phyloP scores from a whole-genome alignment of 1,140 invertebrate species.

The Apis cerana region DNA sequence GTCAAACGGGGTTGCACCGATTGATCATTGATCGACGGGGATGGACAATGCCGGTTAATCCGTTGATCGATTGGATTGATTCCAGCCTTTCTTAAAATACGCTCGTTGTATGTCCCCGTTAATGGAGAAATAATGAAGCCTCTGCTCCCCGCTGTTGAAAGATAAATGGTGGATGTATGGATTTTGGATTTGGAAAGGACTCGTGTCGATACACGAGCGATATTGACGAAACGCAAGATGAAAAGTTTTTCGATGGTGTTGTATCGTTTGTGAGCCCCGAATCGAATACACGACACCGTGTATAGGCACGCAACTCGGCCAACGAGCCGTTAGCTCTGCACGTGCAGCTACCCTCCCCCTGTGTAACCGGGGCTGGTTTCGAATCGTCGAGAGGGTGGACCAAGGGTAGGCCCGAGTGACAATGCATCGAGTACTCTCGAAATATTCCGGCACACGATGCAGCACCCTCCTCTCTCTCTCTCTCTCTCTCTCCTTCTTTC shows the following conservation, averaged over 20 bases:
- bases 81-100: too few relatives aligned
- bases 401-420: slow-evolving; percentile 61
- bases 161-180: too few relatives aligned
- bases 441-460: slow-evolving; percentile 63
- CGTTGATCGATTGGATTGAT: too few relatives aligned
- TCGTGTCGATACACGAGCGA: neutral
- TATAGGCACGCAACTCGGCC: slow-evolving; percentile 40
- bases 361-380: slow-evolving; percentile 54
- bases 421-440: slow-evolving; percentile 69
- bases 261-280: neutral
- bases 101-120: too few relatives aligned
- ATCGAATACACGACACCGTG: slow-evolving; percentile 41
- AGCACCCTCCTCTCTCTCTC: slow-evolving; percentile 11
- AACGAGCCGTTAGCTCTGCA: slow-evolving; percentile 54
- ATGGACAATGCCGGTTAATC: neutral
- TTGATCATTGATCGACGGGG: slow-evolving; percentile 6
- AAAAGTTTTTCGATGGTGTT: neutral
- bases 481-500: neutral
- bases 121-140: too few relatives aligned
- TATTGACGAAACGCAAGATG: slow-evolving; percentile 7
- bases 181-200: neutral
- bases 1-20: neutral
- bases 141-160: too few relatives aligned
- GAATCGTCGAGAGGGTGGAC: slow-evolving; percentile 60
- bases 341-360: slow-evolving; percentile 46